Base-by-base conservation (phyloP, 2,113 vertebrate species). In the Eleginops maclovinus region DNA sequence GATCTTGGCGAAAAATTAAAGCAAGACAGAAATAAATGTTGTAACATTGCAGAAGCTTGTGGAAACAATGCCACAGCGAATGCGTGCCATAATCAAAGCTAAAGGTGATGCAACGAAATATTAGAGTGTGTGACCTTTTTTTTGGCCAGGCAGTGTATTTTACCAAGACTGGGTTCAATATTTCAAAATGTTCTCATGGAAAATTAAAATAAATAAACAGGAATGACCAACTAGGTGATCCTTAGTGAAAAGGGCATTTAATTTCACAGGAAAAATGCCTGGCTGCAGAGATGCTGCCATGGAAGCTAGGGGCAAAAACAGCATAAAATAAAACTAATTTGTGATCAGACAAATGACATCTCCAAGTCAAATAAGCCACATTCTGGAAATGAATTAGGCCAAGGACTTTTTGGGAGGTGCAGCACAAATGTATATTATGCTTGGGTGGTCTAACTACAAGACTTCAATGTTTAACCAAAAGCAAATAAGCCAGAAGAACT, bases 361-460 rank as follows among this genome's bases (percentile, higher is more conserved):
- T 50, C 15, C 12, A 28, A 17, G 36, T 50, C 0, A 61, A 61
- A 41, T 11, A 51, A 17, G 43, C 9, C 19, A 9, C 7, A 31
- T 7, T 17, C 1, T 56, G 13, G 54, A 36, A 36, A 36, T 36
- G 4, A 36, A 36, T 36, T 36, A 36, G 31, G 8, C 8, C 8
- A 8, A 36, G 6, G 7, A 36, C 31, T 36, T 36, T 36, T 36
- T 36, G 31, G 6, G 31, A 36, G 31, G 31, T 36, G 31, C 31
- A 11, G 50, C n/a, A 51, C n/a, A 50, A 46, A 67, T 50, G 26
- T 54, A 81, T 58, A 50, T 68, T 56, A 43, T 69, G 65, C 31
- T 64, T 58, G 63, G 56, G 55, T 26, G n/a, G 9, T 26, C 9
- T 16, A 17, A 50, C 51, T 43, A 21, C 4, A 54, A 54, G 36